Percentiles rank a stretch among this genome's conserved stretches.
phyloP scores from a whole-genome alignment of 2,888 invertebrate species.

The Phaedon cochleariae region DNA sequence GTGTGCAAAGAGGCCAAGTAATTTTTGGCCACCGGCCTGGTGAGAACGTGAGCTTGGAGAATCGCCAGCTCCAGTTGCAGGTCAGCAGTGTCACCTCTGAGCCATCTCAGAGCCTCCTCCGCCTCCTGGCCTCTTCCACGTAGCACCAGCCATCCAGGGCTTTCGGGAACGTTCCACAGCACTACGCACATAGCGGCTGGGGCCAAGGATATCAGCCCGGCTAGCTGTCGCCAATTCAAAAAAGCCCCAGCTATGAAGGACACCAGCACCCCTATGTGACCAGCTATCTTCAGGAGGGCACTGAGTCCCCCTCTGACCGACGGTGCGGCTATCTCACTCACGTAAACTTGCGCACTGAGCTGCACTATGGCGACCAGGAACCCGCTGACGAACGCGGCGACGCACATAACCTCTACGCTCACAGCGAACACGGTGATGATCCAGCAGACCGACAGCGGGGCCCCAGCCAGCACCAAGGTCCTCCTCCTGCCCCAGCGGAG shows the following conservation, averaged over 20 bases:
- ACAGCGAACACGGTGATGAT: slow-evolving; percentile 80
- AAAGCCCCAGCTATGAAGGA: slow-evolving; percentile 85
- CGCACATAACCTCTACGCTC: slow-evolving; percentile 81
- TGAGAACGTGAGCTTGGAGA: slow-evolving; percentile 73
- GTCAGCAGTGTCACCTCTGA: slow-evolving; percentile 80
- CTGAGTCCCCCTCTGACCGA: slow-evolving; percentile 87
- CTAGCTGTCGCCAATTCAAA: slow-evolving; percentile 85
- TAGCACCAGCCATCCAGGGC: slow-evolving; percentile 84
- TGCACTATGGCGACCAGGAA: slow-evolving; percentile 61
- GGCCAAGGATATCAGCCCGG: slow-evolving; percentile 80
- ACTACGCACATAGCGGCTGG: slow-evolving; percentile 80
- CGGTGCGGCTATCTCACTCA: slow-evolving; percentile 90
- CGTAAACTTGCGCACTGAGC: slow-evolving; percentile 72
- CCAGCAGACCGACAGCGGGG: slow-evolving; percentile 84
- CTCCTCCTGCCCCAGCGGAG: slow-evolving; percentile 78
- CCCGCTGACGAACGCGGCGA: slow-evolving; percentile 86
- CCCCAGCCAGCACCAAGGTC: slow-evolving; percentile 75
- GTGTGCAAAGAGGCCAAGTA: slow-evolving; percentile 54
- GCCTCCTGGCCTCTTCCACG: slow-evolving; percentile 81
- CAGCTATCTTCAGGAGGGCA: slow-evolving; percentile 84
- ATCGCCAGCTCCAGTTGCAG: slow-evolving; percentile 78
- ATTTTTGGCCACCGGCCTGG: slow-evolving; percentile 54
- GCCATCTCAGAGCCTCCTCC: slow-evolving; percentile 77
- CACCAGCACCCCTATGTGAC: slow-evolving; percentile 85
- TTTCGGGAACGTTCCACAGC: slow-evolving; percentile 85